A percentile compares a stretch with the other conserved stretches of the same genome.
These are phyloP conservation scores for Xiphophorus couchianus DNA, from an alignment of 2,113 vertebrate genomes.

Conservation along the genomic window DNA sequence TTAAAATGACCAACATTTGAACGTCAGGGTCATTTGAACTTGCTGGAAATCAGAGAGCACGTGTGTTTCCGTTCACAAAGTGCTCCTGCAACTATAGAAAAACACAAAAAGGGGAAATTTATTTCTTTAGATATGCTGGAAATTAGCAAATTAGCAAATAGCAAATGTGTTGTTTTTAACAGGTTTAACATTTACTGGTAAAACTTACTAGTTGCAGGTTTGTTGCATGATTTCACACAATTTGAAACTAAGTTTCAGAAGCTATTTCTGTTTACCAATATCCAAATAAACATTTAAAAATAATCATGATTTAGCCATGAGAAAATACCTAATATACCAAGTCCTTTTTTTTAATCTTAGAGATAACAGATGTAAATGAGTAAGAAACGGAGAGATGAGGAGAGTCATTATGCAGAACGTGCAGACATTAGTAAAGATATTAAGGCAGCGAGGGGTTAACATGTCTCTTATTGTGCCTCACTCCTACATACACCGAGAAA, in stretches of 20 bases:
- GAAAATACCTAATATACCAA: neutral
- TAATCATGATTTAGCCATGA: neutral
- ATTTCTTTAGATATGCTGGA: neutral
- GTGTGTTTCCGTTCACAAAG: neutral
- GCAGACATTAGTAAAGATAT: slow-evolving; percentile 42
- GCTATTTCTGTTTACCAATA: neutral
- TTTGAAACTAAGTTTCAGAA: neutral
- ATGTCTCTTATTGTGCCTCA: slow-evolving; percentile 78
- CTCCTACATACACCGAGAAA: slow-evolving; percentile 77
- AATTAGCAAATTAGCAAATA: neutral
- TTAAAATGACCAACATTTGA: neutral
- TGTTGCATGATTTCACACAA: neutral
- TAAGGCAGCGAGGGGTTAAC: slow-evolving; percentile 71
- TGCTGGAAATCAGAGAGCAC: neutral
- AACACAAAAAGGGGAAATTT: neutral
- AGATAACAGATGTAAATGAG: slow-evolving; percentile 27
- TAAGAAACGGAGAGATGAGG: slow-evolving; percentile 15
- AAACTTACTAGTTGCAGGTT: neutral
- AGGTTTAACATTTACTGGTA: no score
- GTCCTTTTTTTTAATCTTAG: neutral
- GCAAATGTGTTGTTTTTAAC: neutral
- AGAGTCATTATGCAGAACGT: slow-evolving; percentile 47
- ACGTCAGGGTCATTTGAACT: no score
- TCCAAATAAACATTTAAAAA: neutral
- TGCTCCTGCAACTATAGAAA: neutral